Percentiles rank a stretch among this genome's conserved stretches.
Evolutionary conservation across 2,113 vertebrate species (phyloP).

Genomic region (Crotophaga sulcirostris): DNA sequence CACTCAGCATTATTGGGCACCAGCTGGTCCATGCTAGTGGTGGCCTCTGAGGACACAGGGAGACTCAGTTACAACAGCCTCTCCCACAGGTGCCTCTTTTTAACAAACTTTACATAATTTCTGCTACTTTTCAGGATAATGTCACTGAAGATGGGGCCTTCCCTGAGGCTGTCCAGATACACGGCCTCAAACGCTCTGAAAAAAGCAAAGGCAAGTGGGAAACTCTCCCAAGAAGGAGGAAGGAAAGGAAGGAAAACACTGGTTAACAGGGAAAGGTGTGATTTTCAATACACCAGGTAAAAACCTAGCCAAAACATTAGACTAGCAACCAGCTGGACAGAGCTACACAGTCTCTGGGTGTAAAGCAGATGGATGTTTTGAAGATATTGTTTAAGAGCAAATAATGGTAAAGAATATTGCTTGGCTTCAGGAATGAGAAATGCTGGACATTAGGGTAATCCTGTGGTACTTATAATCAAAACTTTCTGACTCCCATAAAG

Average conservation of each 20-base stretch:
- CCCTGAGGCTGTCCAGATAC: neutral
- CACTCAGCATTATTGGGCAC: neutral
- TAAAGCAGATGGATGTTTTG: neutral
- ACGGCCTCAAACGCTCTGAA: neutral
- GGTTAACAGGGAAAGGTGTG: neutral
- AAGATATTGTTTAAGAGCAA: neutral
- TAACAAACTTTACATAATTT: neutral
- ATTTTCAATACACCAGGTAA: neutral
- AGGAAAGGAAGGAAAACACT: neutral
- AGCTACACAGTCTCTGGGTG: neutral
- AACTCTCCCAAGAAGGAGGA: neutral
- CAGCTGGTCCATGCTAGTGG: accelerated
- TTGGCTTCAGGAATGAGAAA: neutral
- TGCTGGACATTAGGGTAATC: neutral
- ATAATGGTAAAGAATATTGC: neutral
- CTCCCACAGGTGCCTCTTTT: accelerated
- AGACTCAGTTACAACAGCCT: neutral
- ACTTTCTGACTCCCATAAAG: neutral
- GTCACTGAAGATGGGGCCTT: neutral
- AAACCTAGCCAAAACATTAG: neutral
- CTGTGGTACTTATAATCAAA: neutral
- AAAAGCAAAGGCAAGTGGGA: accelerated
- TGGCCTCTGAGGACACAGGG: accelerated
- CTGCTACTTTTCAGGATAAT: neutral
- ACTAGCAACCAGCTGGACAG: neutral